A percentile compares a stretch with the other conserved stretches of the same genome.
phyloP scores from a whole-genome alignment of 2,797 vertebrate genomes.

The Sebastiscus albofasciatus region DNA sequence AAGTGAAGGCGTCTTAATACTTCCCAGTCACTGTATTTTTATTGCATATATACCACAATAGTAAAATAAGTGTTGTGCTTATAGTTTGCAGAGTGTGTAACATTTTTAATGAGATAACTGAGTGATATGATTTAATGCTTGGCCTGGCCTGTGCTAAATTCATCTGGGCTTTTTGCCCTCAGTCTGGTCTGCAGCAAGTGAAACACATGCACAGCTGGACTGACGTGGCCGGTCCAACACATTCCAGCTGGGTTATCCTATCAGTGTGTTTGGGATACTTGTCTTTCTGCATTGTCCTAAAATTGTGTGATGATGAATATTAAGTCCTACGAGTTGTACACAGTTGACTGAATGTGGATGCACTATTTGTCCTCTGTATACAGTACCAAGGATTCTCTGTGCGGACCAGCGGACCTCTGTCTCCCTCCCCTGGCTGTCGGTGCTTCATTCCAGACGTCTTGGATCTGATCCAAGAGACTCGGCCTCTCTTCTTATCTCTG shows the following conservation, averaged over 20 bases:
- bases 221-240: too few species aligned
- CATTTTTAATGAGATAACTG: neutral
- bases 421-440: too few species aligned
- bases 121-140: neutral
- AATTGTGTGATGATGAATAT: neutral
- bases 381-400: neutral
- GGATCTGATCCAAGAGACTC: neutral
- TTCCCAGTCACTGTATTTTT: too few species aligned
- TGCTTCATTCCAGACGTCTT: neutral
- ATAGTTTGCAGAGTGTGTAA: neutral
- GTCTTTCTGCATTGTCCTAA: neutral
- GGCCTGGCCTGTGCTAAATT: neutral
- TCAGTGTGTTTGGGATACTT: neutral
- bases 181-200: neutral
- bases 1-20: too few species aligned
- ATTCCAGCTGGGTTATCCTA: neutral
- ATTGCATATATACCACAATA: neutral
- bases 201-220: slow-evolving; percentile 4
- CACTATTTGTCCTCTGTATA: neutral
- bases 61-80: neutral
- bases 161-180: neutral
- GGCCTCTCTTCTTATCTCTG: neutral
- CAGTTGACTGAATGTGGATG: neutral
- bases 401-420: neutral
- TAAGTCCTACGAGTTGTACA: too few species aligned